These are phyloP conservation scores for Micromesistius poutassou DNA, from an alignment of 2,797 vertebrate species.

Conservation along the genomic window DNA sequence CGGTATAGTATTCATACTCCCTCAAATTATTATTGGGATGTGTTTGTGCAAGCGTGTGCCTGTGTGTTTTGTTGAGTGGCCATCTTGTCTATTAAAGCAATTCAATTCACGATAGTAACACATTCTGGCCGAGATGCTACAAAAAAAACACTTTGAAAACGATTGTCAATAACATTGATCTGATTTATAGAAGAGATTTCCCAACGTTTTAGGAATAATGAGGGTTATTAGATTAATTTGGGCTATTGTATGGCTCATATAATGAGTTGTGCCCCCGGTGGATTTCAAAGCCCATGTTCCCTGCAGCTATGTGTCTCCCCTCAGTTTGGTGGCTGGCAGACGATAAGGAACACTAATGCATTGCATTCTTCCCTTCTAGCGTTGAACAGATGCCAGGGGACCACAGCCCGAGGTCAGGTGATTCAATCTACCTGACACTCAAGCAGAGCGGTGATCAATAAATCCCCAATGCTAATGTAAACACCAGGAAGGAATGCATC, in stretches of 20 bases:
- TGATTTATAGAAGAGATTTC: neutral
- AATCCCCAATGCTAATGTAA: constrained; percentile 48
- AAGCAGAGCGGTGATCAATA: constrained; percentile 63
- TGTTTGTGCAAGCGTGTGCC: no score
- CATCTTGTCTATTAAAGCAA: neutral
- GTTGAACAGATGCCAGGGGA: constrained; percentile 33
- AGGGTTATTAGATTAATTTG: neutral
- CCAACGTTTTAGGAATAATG: neutral
- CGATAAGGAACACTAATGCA: constrained; percentile 36
- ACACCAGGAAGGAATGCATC: constrained; percentile 49
- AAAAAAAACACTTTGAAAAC: neutral
- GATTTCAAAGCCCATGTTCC: constrained; percentile 12
- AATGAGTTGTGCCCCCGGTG: neutral
- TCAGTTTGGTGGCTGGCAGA: constrained; percentile 9
- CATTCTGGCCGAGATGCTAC: neutral
- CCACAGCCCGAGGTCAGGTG: constrained; percentile 51
- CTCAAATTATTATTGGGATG: no score
- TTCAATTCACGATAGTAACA: neutral
- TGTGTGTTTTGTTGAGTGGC: neutral
- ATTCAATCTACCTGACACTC: constrained; percentile 68
- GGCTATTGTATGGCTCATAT: neutral
- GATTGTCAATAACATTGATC: neutral
- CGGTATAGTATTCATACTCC: no score
- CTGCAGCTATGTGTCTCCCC: constrained; percentile 22
- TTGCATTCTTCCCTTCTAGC: constrained; percentile 21